Base-by-base conservation (phyloP, 2,888 invertebrate species). In the Microctonus brassicae region DNA sequence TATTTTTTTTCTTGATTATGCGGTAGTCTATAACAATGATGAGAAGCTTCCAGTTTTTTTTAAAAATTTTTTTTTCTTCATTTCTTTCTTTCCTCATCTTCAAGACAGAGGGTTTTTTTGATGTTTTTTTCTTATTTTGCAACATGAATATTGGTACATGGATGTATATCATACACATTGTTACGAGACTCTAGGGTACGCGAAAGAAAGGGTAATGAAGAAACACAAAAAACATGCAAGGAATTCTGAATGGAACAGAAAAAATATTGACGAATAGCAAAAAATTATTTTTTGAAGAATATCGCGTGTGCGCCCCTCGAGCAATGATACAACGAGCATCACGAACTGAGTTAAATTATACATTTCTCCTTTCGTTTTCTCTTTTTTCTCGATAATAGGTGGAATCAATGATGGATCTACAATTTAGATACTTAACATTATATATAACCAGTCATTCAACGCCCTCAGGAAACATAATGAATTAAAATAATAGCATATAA, bases 391-490 rank as follows among this genome's bases (percentile, higher is more conserved):
- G 26, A 20, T 10, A 17, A 69, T 70, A 58, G 69, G 58, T 17
- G 58, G 58, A 70, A 70, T 70, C 64, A 70, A 70, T 70, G 64
- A 57, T 58, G 69, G 69, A 52, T 17, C 47, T 17, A 17, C 47
- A 20, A 17, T 58, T 20, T 7, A 26, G 65, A 13, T 22, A 22
- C 24, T 6, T 47, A n/a, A 6, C 20, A 9, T 47, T 47, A 47
- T 47, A 34, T 58, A 64, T 70, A 58, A 22, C 63, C 64, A 55
- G 64, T 33, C 64, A 64, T 64, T 64, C 58, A 64, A 70, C 63
- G 64, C 57, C 34, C 58, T 42, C 29, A 7, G 4, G 33, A 39
- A 13, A 63, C 58, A 13, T 17, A 47, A 17, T 17, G 17, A 66
- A 39, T 26, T 17, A 6, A 13, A n/a, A 36, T n/a, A 7, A 47